Conservation (phyloP, 2,797 vertebrate genomes). For the Acestrorhynchus altus region DNA sequence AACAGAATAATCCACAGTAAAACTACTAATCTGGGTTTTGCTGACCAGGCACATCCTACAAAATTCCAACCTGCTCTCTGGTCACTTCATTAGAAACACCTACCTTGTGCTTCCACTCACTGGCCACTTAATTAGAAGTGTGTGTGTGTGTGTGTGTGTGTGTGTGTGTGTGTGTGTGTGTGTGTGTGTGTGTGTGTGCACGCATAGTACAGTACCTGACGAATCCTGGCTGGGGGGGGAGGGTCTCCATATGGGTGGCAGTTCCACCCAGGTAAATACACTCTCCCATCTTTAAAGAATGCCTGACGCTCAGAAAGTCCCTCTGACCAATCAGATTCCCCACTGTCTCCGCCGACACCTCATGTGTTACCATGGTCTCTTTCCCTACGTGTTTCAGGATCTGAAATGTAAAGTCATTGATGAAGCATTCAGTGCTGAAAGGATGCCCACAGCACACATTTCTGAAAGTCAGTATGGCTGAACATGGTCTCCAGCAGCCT, state of each 20-base stretch:
- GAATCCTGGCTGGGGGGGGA: slow-evolving; percentile 76
- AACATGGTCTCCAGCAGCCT: not conserved
- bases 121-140: not conserved
- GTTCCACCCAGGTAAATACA: slow-evolving; percentile 79
- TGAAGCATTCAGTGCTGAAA: not conserved
- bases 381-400: slow-evolving; percentile 75
- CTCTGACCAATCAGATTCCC: slow-evolving; percentile 82
- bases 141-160: not conserved
- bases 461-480: not conserved
- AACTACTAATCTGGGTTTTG: no score
- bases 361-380: slow-evolving; percentile 80
- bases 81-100: not conserved
- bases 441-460: not conserved
- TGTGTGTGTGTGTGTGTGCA: not conserved
- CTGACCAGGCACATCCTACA: no score
- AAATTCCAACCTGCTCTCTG: no score
- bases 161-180: not conserved
- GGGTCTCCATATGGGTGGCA: slow-evolving; percentile 70
- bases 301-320: slow-evolving; percentile 83
- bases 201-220: slow-evolving; percentile 73
- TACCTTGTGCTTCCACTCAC: not conserved
- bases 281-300: slow-evolving; percentile 70
- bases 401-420: slow-evolving; percentile 58
- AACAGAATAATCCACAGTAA: not conserved
- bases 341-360: slow-evolving; percentile 75